Evolutionary conservation across 37 sponge, comb jelly and placozoan genomes (phyloP), one percentile per base, ranked within the genome.

Genomic region (Mnemiopsis leidyi): DNA sequence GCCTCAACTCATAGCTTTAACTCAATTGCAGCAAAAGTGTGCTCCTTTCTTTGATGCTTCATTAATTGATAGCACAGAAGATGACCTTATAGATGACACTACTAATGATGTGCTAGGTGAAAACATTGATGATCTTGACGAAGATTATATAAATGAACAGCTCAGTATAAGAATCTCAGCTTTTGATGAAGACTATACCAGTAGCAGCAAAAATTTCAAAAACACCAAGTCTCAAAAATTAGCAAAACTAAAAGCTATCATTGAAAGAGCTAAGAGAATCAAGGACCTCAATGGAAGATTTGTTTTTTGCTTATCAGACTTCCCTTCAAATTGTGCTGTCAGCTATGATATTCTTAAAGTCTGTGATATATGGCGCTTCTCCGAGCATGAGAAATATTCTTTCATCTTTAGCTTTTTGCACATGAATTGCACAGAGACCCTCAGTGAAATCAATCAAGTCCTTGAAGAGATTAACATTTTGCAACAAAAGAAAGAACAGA

Each of bases 41-140:
- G 40, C 90, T 40, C n/a, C 7, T 5, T 23, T 40, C 0, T 77
- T 77, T 32, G 36, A 77, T 77, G 33, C 32, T 21, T 34, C 2
- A 33, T 32, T 0, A 0, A 32, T 32, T 32, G 20, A 13, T 32
- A 40, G 24, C 23, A 33, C 23, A 0, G 90, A 40, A 39, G 61
- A 85, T 85, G 61, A 85, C 25, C 48, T 23, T 25, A 7, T 71
- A 23, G 75, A 71, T 29, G 75, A 28, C 30, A 2, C 5, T 28
- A 18, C 5, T 18, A 13, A 48, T 48, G 61, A 48, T 48, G 13
- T 13, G 5, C 13, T 48, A 18, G 61, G 61, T 5, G 61, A 48
- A 48, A n/a, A n/a, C n/a, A n/a, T n/a, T n/a, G 61, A 48, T 48
- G 61, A 71, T n/a, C 25, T 71, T 71, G 75, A 71, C 75, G 75